Conservation (phyloP, 2,888 invertebrate genomes). For the Callimorpha dominula region DNA sequence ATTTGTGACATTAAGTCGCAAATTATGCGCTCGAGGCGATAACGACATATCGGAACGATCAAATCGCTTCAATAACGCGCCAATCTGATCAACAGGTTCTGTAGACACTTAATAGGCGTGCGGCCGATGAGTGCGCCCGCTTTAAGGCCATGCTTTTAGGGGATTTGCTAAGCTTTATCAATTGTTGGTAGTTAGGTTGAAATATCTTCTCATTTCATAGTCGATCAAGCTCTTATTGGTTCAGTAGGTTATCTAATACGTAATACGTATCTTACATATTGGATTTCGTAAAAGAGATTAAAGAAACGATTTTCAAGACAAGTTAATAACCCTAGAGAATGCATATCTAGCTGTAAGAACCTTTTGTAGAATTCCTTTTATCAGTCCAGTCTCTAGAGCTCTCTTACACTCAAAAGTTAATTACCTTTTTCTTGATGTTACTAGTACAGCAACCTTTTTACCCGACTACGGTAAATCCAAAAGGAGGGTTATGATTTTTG, state of each 20-base stretch:
- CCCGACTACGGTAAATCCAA: too few species aligned
- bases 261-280: not conserved
- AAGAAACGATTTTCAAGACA: too few species aligned
- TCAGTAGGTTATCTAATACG: not conserved
- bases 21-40: slow-evolving; percentile 68
- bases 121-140: slow-evolving; percentile 43
- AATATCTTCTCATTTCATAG: not conserved
- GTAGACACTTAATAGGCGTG: slow-evolving; percentile 32
- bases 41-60: slow-evolving; percentile 68
- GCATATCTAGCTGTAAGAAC: too few species aligned
- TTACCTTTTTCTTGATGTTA: too few species aligned
- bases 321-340: too few species aligned
- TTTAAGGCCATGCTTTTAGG: slow-evolving; percentile 6
- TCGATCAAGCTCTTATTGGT: not conserved
- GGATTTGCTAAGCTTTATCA: not conserved
- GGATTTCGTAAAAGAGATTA: too few species aligned
- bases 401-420: too few species aligned
- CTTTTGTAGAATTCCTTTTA: too few species aligned
- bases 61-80: slow-evolving; percentile 62
- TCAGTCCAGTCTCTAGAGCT: too few species aligned
- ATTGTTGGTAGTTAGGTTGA: not conserved
- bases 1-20: slow-evolving; percentile 66
- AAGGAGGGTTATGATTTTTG: too few species aligned
- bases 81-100: slow-evolving; percentile 61
- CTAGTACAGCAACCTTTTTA: too few species aligned